Evolutionary conservation across 2,797 vertebrate genomes (phyloP), one percentile per base, ranked within the genome.

Genomic region (Pelochelys cantorii): DNA sequence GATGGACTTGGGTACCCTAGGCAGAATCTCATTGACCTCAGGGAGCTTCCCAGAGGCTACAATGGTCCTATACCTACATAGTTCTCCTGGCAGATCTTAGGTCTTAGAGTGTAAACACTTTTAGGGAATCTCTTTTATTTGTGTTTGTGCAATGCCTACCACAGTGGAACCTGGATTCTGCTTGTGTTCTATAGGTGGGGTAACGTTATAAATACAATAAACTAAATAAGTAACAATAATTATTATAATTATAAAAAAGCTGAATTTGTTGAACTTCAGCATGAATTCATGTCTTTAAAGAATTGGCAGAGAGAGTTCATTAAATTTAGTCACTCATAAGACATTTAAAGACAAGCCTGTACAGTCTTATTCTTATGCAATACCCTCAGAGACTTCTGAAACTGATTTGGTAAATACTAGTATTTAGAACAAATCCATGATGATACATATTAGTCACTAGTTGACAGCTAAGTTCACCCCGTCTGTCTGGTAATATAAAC

Each of bases 361-460:
- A 88, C 31, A n/a, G 42, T 17, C n/a, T 80, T 81, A 86, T 59
- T 85, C 25, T 92, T 27, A 90, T 57, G 62, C 6, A 17, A 37
- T 48, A 65, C 88, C 52, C 85, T 83, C n/a, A 92, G n/a, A 42
- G 7, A 5, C 4, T 88, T 93, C 2, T 1, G 5, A 4, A 48
- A 8, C 8, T 81, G 52, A 42, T 57, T 92, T 65, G 1, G 22
- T 18, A 13, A 48, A 29, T 79, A 27, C 5, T 0, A 2, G 4
- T 52, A 18, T 34, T 83, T 65, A 81, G 48, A 91, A 56, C 0
- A 93, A 94, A 89, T 3, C 8, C 8, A 6, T n/a, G 60, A 93
- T 87, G 85, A 93, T 83, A 94, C 37, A 81, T 77, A 94, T 77
- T 90, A 92, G 88, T 92, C 42, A 93, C 34, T 83, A 82, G 68